Evolutionary conservation across 2,888 invertebrate genomes (phyloP).

Genomic region (Apeira syringaria): DNA sequence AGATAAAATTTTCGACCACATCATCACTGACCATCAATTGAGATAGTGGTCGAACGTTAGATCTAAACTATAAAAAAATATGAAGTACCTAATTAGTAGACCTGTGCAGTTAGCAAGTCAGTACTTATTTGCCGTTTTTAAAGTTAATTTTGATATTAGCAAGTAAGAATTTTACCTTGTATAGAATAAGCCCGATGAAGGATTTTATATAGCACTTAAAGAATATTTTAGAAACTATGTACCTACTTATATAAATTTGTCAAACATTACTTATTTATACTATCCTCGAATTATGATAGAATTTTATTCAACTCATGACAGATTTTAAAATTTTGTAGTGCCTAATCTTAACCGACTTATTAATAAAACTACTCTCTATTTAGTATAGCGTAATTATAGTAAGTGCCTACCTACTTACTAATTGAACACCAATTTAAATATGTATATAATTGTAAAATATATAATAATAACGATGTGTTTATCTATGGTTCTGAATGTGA

Average conservation of each 20-base stretch:
- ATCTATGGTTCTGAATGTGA: neutral
- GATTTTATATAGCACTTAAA: neutral
- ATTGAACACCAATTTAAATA: constrained; percentile 9
- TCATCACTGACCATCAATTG: no score
- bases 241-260: no score
- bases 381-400: neutral
- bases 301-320: neutral
- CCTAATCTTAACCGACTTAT: neutral
- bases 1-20: no score
- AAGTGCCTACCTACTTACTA: neutral
- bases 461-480: neutral
- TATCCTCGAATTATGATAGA: no score
- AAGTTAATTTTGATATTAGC: neutral
- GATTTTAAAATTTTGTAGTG: constrained; percentile 1
- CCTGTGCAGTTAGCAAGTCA: no score
- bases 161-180: neutral
- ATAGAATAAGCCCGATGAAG: neutral
- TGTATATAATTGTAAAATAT: constrained; percentile 2
- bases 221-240: no score
- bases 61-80: no score
- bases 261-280: no score
- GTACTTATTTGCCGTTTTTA: neutral
- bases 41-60: no score
- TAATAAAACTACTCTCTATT: neutral
- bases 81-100: no score